phyloP scores from a whole-genome alignment of 2,797 vertebrate species.

The Lacerta bilineata region DNA sequence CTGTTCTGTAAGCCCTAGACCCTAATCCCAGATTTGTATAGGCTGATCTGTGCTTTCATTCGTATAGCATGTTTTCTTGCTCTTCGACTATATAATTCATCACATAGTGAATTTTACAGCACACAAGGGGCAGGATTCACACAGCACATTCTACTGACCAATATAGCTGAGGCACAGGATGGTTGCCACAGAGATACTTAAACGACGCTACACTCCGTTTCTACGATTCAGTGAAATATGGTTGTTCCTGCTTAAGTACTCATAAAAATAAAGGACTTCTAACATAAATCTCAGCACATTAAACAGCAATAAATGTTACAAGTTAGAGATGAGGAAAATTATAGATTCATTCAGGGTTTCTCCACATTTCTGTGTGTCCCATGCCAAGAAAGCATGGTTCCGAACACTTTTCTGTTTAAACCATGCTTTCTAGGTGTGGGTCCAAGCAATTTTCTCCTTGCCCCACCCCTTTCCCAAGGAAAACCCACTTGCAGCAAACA shows the following conservation, averaged over 20 bases:
- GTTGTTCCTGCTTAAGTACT: slow-evolving; percentile 39
- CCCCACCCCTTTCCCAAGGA: too few relatives aligned
- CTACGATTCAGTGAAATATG: slow-evolving; percentile 35
- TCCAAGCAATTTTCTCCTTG: too few relatives aligned
- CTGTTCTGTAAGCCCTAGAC: neutral
- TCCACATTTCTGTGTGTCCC: too few relatives aligned
- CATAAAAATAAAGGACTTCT: slow-evolving; percentile 51
- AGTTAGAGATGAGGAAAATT: slow-evolving; percentile 43
- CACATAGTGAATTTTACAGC: neutral
- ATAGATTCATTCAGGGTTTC: neutral
- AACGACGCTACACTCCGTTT: neutral
- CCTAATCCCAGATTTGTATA: neutral
- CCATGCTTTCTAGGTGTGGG: too few relatives aligned
- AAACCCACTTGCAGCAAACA: too few relatives aligned
- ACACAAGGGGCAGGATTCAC: neutral
- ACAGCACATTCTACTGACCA: neutral
- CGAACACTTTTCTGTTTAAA: too few relatives aligned
- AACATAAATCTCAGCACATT: slow-evolving; percentile 33
- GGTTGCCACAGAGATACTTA: neutral
- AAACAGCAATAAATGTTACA: slow-evolving; percentile 38
- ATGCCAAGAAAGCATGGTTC: too few relatives aligned
- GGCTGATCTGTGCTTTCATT: too few relatives aligned
- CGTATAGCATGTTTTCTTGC: neutral
- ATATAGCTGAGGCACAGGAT: neutral
- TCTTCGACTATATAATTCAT: neutral